Conservation (phyloP, 2,888 invertebrate species). For the Sarcophaga rosellei region DNA sequence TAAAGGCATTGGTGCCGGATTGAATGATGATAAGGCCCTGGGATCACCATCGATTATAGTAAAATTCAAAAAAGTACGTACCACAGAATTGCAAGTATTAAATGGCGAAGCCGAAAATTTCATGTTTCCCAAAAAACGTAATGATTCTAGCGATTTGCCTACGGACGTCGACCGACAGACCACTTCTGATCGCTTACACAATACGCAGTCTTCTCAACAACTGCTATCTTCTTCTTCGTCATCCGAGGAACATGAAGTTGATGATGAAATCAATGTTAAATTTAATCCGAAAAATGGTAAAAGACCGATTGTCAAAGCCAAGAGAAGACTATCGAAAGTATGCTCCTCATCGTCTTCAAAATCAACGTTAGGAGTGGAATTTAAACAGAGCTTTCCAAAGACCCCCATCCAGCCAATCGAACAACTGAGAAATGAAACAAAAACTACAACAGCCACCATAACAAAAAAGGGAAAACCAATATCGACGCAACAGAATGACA, state of each 20-base stretch:
- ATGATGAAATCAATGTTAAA: conserved; percentile 42
- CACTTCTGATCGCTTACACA: conserved; percentile 77
- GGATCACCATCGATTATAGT: conserved; percentile 84
- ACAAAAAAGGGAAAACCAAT: conserved; percentile 58
- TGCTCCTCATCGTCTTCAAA: conserved; percentile 37
- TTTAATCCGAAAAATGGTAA: conserved; percentile 40
- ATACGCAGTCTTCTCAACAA: conserved; percentile 73
- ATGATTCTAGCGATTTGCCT: conserved; percentile 77
- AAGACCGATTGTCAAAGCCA: conserved; percentile 70
- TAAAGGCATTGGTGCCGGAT: conserved; percentile 63
- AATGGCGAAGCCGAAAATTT: conserved; percentile 94
- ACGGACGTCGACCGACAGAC: conserved; percentile 83
- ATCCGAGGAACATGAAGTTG: conserved; percentile 51
- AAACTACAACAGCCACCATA: conserved; percentile 48
- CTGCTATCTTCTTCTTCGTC: conserved; percentile 64
- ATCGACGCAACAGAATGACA: conserved; percentile 30
- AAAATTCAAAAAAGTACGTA: conserved; percentile 88
- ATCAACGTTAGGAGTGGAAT: conserved; percentile 40
- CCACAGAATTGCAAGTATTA: conserved; percentile 87
- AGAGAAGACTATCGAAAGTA: conserved; percentile 62
- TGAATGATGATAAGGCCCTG: conserved; percentile 65
- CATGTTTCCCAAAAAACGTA: conserved; percentile 88
- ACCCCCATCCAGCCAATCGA: conserved; percentile 81
- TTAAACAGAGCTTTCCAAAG: conserved; percentile 78
- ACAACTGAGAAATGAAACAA: conserved; percentile 70